These are phyloP conservation scores for Oceanodroma leucorhoa DNA, from an alignment of 2,797 vertebrate species.

Conservation along the genomic window DNA sequence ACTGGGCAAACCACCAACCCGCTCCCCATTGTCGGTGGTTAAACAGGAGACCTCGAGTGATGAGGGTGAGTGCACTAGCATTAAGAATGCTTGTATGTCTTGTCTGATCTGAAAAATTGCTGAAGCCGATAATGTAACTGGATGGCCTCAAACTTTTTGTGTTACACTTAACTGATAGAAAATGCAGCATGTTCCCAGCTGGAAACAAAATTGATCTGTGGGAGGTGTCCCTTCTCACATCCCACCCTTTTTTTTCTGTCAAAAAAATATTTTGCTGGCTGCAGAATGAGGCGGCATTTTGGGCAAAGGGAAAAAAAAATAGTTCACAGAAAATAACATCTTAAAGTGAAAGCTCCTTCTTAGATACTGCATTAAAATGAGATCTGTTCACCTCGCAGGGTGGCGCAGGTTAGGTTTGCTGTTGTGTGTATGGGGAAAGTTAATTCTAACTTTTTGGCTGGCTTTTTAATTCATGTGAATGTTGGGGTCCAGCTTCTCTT, in stretches of 20 bases:
- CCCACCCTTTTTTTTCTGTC: not conserved
- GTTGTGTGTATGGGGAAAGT: not conserved
- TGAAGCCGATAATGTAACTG: not conserved
- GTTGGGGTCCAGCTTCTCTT: not conserved
- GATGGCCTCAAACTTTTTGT: not conserved
- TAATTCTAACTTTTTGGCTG: not conserved
- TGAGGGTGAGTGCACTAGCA: slow-evolving; percentile 78
- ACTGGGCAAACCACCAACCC: slow-evolving; percentile 88
- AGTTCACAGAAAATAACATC: not conserved
- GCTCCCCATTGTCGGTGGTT: slow-evolving; percentile 89
- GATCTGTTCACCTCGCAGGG: not conserved
- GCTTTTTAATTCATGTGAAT: not conserved
- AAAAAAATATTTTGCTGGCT: slow-evolving; percentile 32
- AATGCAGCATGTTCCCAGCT: not conserved
- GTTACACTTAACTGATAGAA: not conserved
- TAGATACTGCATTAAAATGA: not conserved
- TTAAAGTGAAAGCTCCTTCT: not conserved
- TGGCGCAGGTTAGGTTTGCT: not conserved
- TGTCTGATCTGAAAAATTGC: not conserved
- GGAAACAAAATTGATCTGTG: not conserved
- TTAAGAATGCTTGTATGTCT: fast-evolving
- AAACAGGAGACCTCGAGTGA: slow-evolving; percentile 90
- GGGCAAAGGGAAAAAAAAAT: not conserved
- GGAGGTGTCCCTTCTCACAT: slow-evolving; percentile 24
- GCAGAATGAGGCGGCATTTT: not conserved